phyloP scores from a whole-genome alignment of 2,797 vertebrate species.

The Tenualosa thibaudeaui region DNA sequence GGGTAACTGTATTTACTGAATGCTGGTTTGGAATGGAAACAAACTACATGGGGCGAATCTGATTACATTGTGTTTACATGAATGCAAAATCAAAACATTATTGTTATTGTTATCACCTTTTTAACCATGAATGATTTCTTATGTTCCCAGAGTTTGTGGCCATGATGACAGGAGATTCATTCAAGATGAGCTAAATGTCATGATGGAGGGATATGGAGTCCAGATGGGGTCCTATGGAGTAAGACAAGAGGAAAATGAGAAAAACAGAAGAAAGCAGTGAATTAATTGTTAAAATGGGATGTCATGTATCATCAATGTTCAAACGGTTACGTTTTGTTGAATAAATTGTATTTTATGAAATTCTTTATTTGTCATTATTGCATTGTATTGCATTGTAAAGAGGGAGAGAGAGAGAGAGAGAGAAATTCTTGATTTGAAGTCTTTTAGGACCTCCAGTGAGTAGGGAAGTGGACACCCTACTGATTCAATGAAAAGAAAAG shows the following conservation, averaged over 20 bases:
- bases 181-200: constrained; percentile 68
- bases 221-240: not conserved
- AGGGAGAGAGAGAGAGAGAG: not conserved
- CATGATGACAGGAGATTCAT: constrained; percentile 73
- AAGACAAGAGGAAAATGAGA: not conserved
- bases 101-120: not conserved
- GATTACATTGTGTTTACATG: no score
- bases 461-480: not conserved
- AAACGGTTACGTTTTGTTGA: not conserved
- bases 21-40: no score
- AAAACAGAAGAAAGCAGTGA: not conserved
- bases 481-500: not conserved
- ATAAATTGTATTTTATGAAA: constrained; percentile 1
- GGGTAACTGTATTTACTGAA: constrained; percentile 49
- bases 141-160: constrained; percentile 65
- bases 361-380: not conserved
- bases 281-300: not conserved
- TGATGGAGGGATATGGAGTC: not conserved
- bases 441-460: no score
- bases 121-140: constrained; percentile 20
- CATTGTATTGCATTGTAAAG: not conserved
- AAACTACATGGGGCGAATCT: no score
- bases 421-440: no score
- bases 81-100: no score
- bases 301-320: not conserved